Percentiles rank a stretch among this genome's conserved stretches.
Evolutionary conservation across 1,140 invertebrate genomes (phyloP).

Genomic region (Polyergus mexicanus): DNA sequence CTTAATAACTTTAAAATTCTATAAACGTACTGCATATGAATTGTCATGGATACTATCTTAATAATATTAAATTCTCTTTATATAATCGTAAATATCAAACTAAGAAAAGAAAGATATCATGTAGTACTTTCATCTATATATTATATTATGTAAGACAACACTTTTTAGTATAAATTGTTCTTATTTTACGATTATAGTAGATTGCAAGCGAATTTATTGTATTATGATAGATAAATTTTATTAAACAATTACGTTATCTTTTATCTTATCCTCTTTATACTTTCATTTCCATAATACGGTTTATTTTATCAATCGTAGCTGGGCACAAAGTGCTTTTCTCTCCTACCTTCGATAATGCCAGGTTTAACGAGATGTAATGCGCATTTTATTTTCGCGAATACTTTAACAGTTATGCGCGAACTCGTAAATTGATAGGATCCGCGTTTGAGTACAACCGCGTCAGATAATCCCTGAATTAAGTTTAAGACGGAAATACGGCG

Average conservation of each 20-base stretch:
- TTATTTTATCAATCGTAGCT: constrained; percentile 7
- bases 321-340: background rate
- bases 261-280: background rate
- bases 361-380: constrained; percentile 3
- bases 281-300: constrained; percentile 34
- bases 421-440: constrained; percentile 32
- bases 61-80: background rate
- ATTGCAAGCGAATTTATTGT: background rate
- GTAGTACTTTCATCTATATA: background rate
- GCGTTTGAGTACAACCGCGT: background rate
- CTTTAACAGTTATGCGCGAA: background rate
- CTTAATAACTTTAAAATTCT: background rate
- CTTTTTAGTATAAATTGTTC: background rate
- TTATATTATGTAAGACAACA: background rate
- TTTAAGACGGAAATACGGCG: constrained; percentile 1
- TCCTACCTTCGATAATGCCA: background rate
- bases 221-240: constrained; percentile 7
- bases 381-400: background rate
- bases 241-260: constrained; percentile 4
- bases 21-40: background rate
- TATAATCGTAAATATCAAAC: background rate
- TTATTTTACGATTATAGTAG: too few species aligned
- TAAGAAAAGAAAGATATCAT: background rate
- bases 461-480: constrained; percentile 36
- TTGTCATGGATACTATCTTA: background rate